Percentiles rank a stretch among this genome's conserved stretches.
These are phyloP conservation scores for Gastrophryne carolinensis DNA, from an alignment of 2,797 vertebrate genomes.

Conservation along the genomic window DNA sequence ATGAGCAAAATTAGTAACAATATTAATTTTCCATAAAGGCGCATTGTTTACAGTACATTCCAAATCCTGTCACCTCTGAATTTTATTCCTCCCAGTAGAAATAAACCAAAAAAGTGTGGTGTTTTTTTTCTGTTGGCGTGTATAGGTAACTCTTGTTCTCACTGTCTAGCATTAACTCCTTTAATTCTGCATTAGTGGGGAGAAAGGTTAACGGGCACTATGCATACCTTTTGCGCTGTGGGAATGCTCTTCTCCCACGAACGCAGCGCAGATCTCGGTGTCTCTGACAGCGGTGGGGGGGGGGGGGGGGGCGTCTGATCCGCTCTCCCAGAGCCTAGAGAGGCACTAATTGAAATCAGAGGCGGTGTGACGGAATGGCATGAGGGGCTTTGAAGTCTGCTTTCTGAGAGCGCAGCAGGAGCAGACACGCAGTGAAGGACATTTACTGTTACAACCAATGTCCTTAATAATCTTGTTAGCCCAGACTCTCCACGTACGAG, in stretches of 20 bases:
- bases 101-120: too few relatives aligned
- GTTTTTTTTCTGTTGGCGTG: too few relatives aligned
- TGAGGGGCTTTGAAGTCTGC: constrained; percentile 82
- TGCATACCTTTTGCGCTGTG: neutral
- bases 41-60: too few relatives aligned
- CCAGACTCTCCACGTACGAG: constrained; percentile 84
- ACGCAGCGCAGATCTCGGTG: constrained; percentile 30
- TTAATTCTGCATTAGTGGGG: too few relatives aligned
- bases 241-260: constrained; percentile 31
- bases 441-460: constrained; percentile 94
- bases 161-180: too few relatives aligned
- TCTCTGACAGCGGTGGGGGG: constrained; percentile 41
- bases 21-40: too few relatives aligned
- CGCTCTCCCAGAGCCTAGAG: constrained; percentile 46
- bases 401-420: constrained; percentile 85
- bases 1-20: too few relatives aligned
- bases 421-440: constrained; percentile 92
- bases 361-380: constrained; percentile 79
- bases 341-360: constrained; percentile 77
- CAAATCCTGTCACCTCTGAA: too few relatives aligned
- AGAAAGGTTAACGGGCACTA: too few relatives aligned
- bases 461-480: constrained; percentile 98
- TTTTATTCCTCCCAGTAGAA: too few relatives aligned
- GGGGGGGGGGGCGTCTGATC: constrained; percentile 46
- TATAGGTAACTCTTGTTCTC: too few relatives aligned